A percentile compares a stretch with the other conserved stretches of the same genome.
These are phyloP conservation scores for Xanthorhoe spadicearia DNA, from an alignment of 2,888 invertebrate species.

Conservation along the genomic window DNA sequence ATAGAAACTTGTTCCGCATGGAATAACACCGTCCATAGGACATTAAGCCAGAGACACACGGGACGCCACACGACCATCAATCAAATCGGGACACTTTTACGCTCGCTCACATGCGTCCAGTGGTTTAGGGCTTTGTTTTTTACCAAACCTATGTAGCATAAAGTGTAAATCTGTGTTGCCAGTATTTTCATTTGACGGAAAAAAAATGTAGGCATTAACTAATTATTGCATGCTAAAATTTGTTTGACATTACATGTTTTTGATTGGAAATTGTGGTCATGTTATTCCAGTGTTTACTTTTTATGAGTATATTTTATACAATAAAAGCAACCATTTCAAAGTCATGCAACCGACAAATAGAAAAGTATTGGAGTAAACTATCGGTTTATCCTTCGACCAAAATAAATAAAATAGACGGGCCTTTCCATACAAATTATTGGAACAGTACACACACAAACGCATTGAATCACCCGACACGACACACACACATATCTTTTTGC, in stretches of 20 bases:
- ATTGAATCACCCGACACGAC: too few relatives aligned
- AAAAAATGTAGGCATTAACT: not conserved
- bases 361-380: conserved; percentile 41
- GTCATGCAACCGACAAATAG: conserved; percentile 39
- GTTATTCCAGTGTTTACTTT: not conserved
- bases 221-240: conserved; percentile 5
- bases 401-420: too few relatives aligned
- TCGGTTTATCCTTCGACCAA: too few relatives aligned
- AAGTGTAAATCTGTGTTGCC: conserved; percentile 55
- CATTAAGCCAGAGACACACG: conserved; percentile 47
- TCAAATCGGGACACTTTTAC: conserved; percentile 65
- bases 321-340: conserved; percentile 33
- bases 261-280: conserved; percentile 1
- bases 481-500: too few relatives aligned
- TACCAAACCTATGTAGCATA: conserved; percentile 48
- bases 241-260: conserved; percentile 8
- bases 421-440: too few relatives aligned
- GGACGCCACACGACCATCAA: conserved; percentile 62
- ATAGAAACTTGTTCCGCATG: conserved; percentile 16
- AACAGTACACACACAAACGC: too few relatives aligned
- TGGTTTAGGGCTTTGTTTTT: conserved; percentile 48
- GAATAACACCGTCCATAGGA: conserved; percentile 42
- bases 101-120: conserved; percentile 55
- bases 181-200: not conserved
- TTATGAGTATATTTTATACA: not conserved